A percentile compares a stretch with the other conserved stretches of the same genome.
These are phyloP conservation scores for Cyaniris semiargus DNA, from an alignment of 2,888 invertebrate species.

Conservation along the genomic window DNA sequence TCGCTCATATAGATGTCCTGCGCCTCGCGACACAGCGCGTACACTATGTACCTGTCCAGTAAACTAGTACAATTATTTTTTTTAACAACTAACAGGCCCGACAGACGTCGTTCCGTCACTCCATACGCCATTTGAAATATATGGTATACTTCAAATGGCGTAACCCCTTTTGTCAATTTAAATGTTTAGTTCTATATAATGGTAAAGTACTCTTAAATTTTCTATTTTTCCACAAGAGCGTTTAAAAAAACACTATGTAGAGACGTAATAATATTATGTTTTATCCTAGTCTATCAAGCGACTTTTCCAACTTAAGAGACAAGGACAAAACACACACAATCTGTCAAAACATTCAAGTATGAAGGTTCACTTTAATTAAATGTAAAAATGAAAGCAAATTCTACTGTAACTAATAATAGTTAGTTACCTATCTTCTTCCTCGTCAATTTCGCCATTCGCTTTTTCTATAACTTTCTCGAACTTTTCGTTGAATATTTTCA, in stretches of 20 bases:
- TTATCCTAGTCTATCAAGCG: too few relatives aligned
- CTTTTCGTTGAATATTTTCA: conserved; percentile 81
- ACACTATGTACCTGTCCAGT: conserved; percentile 56
- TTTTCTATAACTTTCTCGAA: conserved; percentile 71
- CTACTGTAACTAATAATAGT: not conserved
- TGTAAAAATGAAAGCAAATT: not conserved
- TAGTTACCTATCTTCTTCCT: conserved; percentile 32
- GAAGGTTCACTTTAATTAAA: not conserved
- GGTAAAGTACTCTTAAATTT: too few relatives aligned
- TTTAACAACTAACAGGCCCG: not conserved
- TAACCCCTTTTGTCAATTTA: too few relatives aligned
- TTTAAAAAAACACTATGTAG: too few relatives aligned
- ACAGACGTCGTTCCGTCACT: too few relatives aligned
- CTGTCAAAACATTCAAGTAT: not conserved
- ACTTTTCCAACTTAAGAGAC: too few relatives aligned
- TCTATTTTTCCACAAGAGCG: too few relatives aligned
- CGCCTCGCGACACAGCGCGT: conserved; percentile 86
- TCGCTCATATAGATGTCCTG: conserved; percentile 89
- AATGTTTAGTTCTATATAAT: too few relatives aligned
- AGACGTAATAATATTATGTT: too few relatives aligned
- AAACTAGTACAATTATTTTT: not conserved
- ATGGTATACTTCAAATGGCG: too few relatives aligned
- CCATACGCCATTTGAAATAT: too few relatives aligned
- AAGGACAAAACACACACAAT: too few relatives aligned
- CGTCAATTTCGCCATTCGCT: conserved; percentile 51